Evolutionary conservation across 2,888 invertebrate genomes (phyloP).

Genomic region (Stenotaenia linearis): DNA sequence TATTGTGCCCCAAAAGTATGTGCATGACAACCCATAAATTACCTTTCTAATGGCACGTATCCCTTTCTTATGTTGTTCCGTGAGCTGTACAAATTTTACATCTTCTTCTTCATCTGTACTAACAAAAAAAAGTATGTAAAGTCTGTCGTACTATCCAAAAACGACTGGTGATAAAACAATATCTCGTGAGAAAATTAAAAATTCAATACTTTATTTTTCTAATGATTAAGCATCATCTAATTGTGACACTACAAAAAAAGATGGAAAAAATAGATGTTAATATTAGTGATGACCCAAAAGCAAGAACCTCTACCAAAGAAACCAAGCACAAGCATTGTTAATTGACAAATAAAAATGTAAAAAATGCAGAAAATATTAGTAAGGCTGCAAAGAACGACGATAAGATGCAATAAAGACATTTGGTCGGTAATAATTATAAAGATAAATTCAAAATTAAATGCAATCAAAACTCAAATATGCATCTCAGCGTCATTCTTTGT

Average conservation of each 20-base stretch:
- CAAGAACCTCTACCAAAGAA: background rate
- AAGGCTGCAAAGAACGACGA: too few species aligned
- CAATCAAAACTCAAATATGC: too few species aligned
- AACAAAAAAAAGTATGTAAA: conserved; percentile 40
- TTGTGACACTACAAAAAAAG: background rate
- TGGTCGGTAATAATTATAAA: too few species aligned
- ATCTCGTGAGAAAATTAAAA: conserved; percentile 2
- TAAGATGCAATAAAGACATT: too few species aligned
- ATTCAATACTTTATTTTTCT: background rate
- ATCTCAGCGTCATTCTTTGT: too few species aligned
- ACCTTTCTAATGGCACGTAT: conserved; percentile 88
- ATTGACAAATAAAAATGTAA: background rate
- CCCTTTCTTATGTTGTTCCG: conserved; percentile 80
- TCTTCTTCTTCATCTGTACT: conserved; percentile 70
- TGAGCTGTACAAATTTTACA: conserved; percentile 71
- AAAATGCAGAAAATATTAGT: too few species aligned
- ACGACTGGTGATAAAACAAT: conserved; percentile 19
- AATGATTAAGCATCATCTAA: background rate
- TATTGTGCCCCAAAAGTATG: background rate
- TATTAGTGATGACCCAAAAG: background rate
- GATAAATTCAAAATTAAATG: too few species aligned
- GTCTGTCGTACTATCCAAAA: background rate
- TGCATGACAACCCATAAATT: background rate
- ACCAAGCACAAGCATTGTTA: background rate
- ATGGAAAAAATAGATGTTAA: background rate